Evolutionary conservation across 1,140 invertebrate genomes (phyloP).

Genomic region (Dermatophagoides farinae): DNA sequence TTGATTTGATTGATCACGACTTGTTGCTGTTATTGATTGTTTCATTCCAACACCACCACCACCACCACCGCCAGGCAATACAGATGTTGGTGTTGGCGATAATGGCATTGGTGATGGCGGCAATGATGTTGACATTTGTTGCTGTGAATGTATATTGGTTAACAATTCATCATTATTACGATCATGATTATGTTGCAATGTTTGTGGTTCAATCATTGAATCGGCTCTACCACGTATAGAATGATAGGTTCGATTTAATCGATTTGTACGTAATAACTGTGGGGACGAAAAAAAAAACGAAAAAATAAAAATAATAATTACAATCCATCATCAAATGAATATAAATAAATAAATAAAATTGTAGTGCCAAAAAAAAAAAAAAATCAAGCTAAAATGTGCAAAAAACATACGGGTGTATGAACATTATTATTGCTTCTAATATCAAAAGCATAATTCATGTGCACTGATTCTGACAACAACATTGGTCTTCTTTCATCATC

Average conservation of each 20-base stretch:
- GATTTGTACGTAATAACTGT: constrained; percentile 16
- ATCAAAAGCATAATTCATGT: constrained; percentile 1
- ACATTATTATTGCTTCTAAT: background rate
- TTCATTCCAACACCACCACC: no score
- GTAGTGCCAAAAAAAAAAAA: background rate
- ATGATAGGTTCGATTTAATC: constrained; percentile 13
- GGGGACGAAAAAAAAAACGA: constrained; percentile 1
- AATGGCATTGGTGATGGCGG: no score
- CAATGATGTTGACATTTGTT: no score
- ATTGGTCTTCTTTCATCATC: background rate
- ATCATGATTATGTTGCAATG: constrained; percentile 23
- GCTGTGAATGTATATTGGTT: no score
- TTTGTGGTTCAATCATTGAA: background rate
- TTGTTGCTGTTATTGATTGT: no score
- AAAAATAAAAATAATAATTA: background rate
- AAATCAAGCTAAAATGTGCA: background rate
- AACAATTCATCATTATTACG: no score
- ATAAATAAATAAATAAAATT: background rate
- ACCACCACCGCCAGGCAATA: constrained; percentile 37
- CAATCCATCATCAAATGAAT: background rate
- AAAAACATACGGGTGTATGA: constrained; percentile 5
- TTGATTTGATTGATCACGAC: background rate
- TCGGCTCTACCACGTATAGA: constrained; percentile 6
- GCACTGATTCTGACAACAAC: background rate
- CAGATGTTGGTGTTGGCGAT: constrained; percentile 14